These are phyloP conservation scores for Xanthorhoe spadicearia DNA, from an alignment of 2,888 invertebrate species.

Conservation along the genomic window DNA sequence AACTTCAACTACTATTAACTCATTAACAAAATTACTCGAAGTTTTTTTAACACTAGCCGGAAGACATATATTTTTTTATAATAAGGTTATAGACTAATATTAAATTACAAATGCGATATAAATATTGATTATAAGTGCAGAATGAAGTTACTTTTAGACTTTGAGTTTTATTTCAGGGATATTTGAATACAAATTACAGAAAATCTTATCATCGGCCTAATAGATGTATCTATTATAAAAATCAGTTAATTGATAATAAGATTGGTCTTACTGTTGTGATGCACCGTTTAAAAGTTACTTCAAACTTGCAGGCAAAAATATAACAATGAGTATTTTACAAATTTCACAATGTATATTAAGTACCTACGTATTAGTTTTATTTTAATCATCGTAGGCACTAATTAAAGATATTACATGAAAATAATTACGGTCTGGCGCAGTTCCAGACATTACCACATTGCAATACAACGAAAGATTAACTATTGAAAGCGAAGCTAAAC, in stretches of 20 bases:
- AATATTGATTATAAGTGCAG: not conserved
- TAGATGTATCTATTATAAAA: no score
- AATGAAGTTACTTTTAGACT: not conserved
- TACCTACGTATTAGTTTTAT: not conserved
- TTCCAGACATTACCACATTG: not conserved
- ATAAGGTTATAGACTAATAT: conserved; percentile 60
- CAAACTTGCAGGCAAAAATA: not conserved
- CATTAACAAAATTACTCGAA: conserved; percentile 72
- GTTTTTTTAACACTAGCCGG: conserved; percentile 76
- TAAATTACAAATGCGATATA: conserved; percentile 40
- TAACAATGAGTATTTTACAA: not conserved
- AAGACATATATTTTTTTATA: conserved; percentile 81
- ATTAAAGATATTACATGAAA: not conserved
- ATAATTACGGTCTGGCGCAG: not conserved
- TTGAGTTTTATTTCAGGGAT: not conserved
- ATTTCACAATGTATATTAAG: no score
- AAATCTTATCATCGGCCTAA: no score
- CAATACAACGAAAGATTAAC: not conserved
- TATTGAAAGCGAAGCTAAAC: not conserved
- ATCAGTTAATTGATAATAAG: not conserved
- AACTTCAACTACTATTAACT: conserved; percentile 63
- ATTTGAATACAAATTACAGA: no score
- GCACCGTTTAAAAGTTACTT: not conserved
- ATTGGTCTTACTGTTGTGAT: not conserved
- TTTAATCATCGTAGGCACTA: not conserved